Conservation (phyloP, 92 coral and sea anemone genomes). For the Isaurus tuberculatus region DNA sequence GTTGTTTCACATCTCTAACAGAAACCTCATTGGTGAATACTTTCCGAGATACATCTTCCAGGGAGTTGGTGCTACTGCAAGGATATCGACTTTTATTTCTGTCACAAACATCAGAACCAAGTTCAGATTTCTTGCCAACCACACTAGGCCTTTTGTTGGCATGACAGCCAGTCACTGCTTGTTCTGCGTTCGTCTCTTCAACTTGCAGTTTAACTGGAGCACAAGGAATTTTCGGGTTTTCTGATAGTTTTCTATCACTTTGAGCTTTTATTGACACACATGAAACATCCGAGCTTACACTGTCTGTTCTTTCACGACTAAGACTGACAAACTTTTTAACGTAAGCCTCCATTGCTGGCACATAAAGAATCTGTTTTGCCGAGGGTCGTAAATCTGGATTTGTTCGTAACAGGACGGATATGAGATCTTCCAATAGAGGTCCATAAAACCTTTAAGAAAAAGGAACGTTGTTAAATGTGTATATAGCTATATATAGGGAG, state of each 20-base stretch:
- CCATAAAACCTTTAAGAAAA: constrained; percentile 73
- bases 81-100: background rate
- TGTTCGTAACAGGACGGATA: constrained; percentile 78
- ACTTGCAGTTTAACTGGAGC: background rate
- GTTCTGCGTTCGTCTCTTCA: background rate
- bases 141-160: background rate
- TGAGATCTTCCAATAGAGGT: constrained; percentile 83
- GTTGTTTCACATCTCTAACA: background rate
- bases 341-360: constrained; percentile 90
- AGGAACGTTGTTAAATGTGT: background rate
- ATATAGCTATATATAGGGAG: too few species aligned
- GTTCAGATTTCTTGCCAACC: background rate
- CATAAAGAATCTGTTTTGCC: constrained; percentile 91
- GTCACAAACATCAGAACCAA: background rate
- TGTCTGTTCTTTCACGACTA: constrained; percentile 48
- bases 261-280: constrained; percentile 19
- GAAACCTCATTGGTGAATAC: too few species aligned
- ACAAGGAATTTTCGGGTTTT: background rate
- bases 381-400: constrained; percentile 94
- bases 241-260: background rate
- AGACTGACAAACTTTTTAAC: constrained; percentile 70
- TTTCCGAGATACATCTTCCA: background rate
- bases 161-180: background rate
- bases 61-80: background rate
- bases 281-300: constrained; percentile 59